A percentile compares a stretch with the other conserved stretches of the same genome.
Conservation (phyloP, 2,888 invertebrate species). For the Sycophila texana region DNA sequence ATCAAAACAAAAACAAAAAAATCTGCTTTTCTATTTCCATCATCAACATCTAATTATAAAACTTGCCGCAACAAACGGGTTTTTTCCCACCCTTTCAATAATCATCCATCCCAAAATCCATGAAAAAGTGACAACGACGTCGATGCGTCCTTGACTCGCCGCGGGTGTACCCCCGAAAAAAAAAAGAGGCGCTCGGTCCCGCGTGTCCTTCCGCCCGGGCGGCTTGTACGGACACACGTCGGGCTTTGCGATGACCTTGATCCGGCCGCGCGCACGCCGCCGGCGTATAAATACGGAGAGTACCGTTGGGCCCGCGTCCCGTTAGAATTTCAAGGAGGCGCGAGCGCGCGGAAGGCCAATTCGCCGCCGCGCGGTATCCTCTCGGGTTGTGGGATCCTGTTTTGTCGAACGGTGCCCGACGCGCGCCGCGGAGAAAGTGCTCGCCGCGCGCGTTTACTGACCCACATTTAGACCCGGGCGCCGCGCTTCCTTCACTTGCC, state of each 20-base stretch:
- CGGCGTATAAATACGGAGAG: conserved; percentile 35
- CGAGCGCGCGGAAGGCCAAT: conserved; percentile 29
- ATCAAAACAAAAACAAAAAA: no score
- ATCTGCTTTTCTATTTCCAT: no score
- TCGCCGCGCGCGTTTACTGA: conserved; percentile 72
- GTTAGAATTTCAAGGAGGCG: conserved; percentile 60
- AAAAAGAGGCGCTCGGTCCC: not conserved
- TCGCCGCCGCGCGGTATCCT: conserved; percentile 4
- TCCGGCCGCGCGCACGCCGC: conserved; percentile 25
- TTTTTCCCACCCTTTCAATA: no score
- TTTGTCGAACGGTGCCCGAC: conserved; percentile 70
- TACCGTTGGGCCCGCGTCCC: conserved; percentile 68
- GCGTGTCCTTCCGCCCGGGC: conserved; percentile 22
- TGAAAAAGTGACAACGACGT: no score
- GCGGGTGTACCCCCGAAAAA: not conserved
- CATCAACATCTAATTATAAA: not conserved
- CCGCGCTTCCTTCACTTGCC: conserved; percentile 52
- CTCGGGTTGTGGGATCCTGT: conserved; percentile 64
- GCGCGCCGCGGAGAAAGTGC: conserved; percentile 69
- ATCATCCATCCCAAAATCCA: no score
- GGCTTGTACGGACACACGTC: not conserved
- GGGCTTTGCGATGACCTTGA: conserved; percentile 46
- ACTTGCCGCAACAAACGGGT: no score
- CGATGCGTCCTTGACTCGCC: no score
- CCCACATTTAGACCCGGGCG: conserved; percentile 71